Percentiles rank a stretch among this genome's conserved stretches.
phyloP scores from a whole-genome alignment of 1,140 invertebrate genomes.

The Leptinotarsa texana region DNA sequence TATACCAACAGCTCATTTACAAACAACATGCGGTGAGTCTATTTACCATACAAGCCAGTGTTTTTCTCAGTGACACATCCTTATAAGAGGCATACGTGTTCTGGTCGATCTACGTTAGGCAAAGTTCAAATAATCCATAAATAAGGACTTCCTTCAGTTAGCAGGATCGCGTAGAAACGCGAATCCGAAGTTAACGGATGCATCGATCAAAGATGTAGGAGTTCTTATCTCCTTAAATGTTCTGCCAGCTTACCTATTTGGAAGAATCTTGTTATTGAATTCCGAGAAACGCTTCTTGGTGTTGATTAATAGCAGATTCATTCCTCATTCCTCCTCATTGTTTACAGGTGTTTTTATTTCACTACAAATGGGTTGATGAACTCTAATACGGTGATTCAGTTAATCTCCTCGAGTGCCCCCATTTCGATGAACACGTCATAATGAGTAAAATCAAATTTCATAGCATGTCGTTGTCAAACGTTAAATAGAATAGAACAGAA shows the following conservation, averaged over 20 bases:
- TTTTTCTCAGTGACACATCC: slow-evolving; percentile 23
- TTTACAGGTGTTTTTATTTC: neutral
- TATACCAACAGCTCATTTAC: slow-evolving; percentile 13
- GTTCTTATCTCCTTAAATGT: slow-evolving; percentile 24
- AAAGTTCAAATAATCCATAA: slow-evolving; percentile 26
- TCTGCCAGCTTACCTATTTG: slow-evolving; percentile 6
- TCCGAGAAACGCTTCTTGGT: slow-evolving; percentile 16
- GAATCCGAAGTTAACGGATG: slow-evolving; percentile 15
- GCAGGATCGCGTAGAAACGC: neutral
- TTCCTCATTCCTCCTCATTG: slow-evolving; percentile 8
- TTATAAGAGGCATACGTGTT: slow-evolving; percentile 13
- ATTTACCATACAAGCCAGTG: slow-evolving; percentile 21
- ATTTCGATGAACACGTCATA: no score
- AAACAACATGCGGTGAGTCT: slow-evolving; percentile 12
- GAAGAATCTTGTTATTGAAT: slow-evolving; percentile 12
- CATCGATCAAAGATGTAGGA: slow-evolving; percentile 18
- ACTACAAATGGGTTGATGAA: neutral
- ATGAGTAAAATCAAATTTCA: no score
- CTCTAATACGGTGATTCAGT: neutral
- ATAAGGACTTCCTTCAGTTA: slow-evolving; percentile 19
- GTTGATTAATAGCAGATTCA: slow-evolving; percentile 16
- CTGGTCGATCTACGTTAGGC: slow-evolving; percentile 18
- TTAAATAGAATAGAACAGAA: no score
- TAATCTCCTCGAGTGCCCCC: no score
- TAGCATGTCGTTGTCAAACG: no score